phyloP scores from a whole-genome alignment of 1,140 invertebrate genomes.

The Apis florea region DNA sequence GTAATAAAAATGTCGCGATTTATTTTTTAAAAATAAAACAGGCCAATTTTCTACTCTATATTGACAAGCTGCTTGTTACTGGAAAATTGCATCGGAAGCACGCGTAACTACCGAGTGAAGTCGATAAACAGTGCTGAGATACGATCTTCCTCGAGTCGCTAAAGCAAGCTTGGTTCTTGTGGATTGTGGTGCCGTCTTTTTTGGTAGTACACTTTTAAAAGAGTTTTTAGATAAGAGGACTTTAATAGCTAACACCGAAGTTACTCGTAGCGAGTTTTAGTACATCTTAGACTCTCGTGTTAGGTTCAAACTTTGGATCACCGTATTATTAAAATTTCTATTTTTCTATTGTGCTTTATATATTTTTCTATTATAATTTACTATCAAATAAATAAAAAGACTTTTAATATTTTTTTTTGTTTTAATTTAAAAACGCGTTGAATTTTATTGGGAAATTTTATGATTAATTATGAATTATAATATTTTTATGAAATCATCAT shows the following conservation, averaged over 20 bases:
- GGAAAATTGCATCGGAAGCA: conserved; percentile 56
- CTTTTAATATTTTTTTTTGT: not conserved
- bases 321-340: conserved; percentile 58
- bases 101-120: conserved; percentile 62
- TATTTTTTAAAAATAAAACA: conserved; percentile 23
- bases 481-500: not conserved
- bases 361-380: conserved; percentile 8
- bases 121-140: conserved; percentile 68
- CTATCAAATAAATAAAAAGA: not conserved
- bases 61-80: conserved; percentile 18
- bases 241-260: conserved; percentile 67
- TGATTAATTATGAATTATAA: not conserved
- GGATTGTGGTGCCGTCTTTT: conserved; percentile 58
- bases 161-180: conserved; percentile 50
- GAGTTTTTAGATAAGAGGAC: conserved; percentile 73
- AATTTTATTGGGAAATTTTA: not conserved
- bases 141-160: conserved; percentile 54
- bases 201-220: conserved; percentile 69
- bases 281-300: conserved; percentile 32
- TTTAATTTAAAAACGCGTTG: not conserved
- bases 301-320: conserved; percentile 53
- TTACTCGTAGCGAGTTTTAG: conserved; percentile 43
- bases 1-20: conserved; percentile 3
- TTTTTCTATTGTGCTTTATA: conserved; percentile 43
- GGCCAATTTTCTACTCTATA: conserved; percentile 29